Base-by-base conservation (phyloP, 2,888 invertebrate genomes). In the Pardosa pseudoannulata region DNA sequence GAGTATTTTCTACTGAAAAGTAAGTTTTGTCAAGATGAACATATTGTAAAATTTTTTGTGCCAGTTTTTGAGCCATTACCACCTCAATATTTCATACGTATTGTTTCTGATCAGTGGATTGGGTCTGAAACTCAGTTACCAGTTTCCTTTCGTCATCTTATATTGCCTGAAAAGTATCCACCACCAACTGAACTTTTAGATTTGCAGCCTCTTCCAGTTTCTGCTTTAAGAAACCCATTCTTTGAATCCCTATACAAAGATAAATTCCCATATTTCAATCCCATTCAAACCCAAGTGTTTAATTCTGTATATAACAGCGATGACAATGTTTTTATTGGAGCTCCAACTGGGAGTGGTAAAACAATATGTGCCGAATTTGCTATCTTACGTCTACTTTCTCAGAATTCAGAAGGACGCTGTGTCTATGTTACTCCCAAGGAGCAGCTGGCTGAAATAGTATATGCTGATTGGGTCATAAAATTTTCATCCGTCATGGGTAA, bases 261-360 rank as follows among this genome's bases (percentile, higher is more conserved):
- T 11, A 94, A 94, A 81, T 97, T 98, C 91, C 95, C 95, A 0
- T 97, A 98, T 91, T 99, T 99, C 92, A 99, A 99, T 92, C 98
- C 99, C 0, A 98, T 99, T 85, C 99, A 99, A 92, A 99, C 99
- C 0, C 98, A 98, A 93, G 98, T 99, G 6, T 99, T 99, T 93
- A 99, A 99, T 92, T 97, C 98, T 0, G 96, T 99, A 0, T 99
- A 98, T 93, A 98, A 98, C 91, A 96, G 96, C 0, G 98, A 99
- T 91, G 99, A 99, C 91, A 99, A 98, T 92, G 96, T 99, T 9
- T 98, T 99, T 91, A 95, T 99, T 87, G 97, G 97, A 0, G 97
- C 97, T 0, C 97, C 97, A 0, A 96, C 96, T 0, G 97, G 97
- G 0, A 96, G 97, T 0, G 92, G 92, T 83, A 98, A 98, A 93